Evolutionary conservation across 1,140 invertebrate genomes (phyloP), one percentile per base, ranked within the genome.

Genomic region (Trachymyrmex septentrionalis): DNA sequence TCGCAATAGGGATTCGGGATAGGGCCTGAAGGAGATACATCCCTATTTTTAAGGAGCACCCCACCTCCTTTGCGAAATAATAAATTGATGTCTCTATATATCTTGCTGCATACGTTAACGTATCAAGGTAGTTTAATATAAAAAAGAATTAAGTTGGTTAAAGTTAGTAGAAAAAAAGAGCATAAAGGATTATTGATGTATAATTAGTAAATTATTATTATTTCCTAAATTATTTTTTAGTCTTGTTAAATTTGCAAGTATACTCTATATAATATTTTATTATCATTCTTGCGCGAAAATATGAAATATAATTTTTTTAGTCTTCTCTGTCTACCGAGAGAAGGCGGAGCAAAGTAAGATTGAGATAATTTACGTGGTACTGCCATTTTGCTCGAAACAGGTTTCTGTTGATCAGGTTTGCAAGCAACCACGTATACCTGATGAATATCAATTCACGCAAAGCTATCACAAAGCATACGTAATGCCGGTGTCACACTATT

Each of bases 1-100:
- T 94, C 93, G 90, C 90, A 80, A 92, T 86, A 86, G 91, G 92
- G 89, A 91, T 24, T 24, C 21, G 55, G 55, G 55, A 21, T 57
- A 57, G 9, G n/a, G 77, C 69, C 69, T 90, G 66, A 5, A 38
- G 50, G 81, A 81, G 75, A 86, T 73, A 19, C 67, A 53, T 84
- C 87, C 87, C 76, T 24, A 16, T 27, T 82, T 72, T 77, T 55
- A 50, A 50, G 14, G 48, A 50, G 57, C 57, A 66, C 27, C 72
- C 87, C 34, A 76, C 63, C 38, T 38, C 21, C 21, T 9, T 55
- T 71, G 50, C 55, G 57, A 78, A 61, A 78, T 71, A 89, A 89
- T 88, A 69, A 66, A 84, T 76, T 90, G 86, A 90, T 53, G 73
- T 90, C 86, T 90, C 73, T 73, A 73, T 87, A 77, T 71, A 14